Base-by-base conservation (phyloP, 1,140 invertebrate species). In the Drosophila azteca region DNA sequence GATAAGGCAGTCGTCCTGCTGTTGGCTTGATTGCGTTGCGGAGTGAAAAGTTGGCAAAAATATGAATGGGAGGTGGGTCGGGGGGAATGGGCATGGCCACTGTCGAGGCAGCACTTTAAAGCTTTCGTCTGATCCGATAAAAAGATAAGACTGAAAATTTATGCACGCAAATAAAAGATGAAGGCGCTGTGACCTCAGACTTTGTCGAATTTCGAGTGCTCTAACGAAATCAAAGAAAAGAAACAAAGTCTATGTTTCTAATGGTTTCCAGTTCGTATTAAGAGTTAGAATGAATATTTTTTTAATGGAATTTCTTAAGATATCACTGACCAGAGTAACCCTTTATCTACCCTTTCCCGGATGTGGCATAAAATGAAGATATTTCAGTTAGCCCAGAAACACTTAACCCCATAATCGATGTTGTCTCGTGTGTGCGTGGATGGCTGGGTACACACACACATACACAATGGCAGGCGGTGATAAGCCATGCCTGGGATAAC, bases 131-230 rank as follows among this genome's bases (percentile, higher is more conserved):
- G 60, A 72, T 60, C 54, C 67, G 67, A 84, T 66, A 77, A 64
- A 76, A 62, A 81, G 73, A 81, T 81, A 84, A 81, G 55, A 45
- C 58, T 35, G 31, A 22, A 63, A 74, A 85, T 85, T 77, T 70
- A 77, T 77, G 72, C 35, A 29, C 66, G 41, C 13, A 13, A 58
- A 44, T 22, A 26, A 59, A 49, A 43, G 46, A 39, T 11, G 35
- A 52, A 60, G 15, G 6, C 4, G 22, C 15, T 51, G 17, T 26
- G 26, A 6, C 35, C 43, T 7, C 15, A 20, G 26, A 39, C 8
- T 9, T 63, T 11, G 11, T 20, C 59, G 62, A 63, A 48, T 39
- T 48, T 26, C 13, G n/a, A 39, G 15, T 15, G 8, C 8, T 7
- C 62, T 63, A 35, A 35, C n/a, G n/a, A n/a, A n/a, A n/a, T n/a